A percentile compares a stretch with the other conserved stretches of the same genome.
These are phyloP conservation scores for Porites lobata DNA, from an alignment of 92 coral and sea anemone genomes.

Conservation along the genomic window DNA sequence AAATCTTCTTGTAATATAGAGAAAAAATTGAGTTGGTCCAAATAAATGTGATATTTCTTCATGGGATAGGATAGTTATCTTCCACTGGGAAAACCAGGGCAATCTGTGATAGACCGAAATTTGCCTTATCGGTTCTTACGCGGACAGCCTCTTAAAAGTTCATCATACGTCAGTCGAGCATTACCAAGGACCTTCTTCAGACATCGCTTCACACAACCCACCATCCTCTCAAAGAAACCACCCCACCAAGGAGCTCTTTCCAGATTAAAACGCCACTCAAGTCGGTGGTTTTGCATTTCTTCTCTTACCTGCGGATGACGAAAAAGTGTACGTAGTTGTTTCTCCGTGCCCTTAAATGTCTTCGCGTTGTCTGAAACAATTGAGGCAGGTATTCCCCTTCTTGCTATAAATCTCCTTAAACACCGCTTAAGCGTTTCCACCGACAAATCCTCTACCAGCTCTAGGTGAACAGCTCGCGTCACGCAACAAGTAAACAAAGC, in stretches of 20 bases:
- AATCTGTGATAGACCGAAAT: no score
- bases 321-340: neutral
- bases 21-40: no score
- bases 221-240: conserved; percentile 2
- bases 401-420: conserved; percentile 43
- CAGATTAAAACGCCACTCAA: neutral
- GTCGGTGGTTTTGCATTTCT: neutral
- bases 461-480: conserved; percentile 42
- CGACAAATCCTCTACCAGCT: conserved; percentile 33
- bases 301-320: conserved; percentile 30
- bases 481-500: conserved; percentile 19
- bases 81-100: no score
- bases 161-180: conserved; percentile 48
- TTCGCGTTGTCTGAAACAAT: conserved; percentile 35
- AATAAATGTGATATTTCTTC: no score
- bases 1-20: no score
- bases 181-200: conserved; percentile 43
- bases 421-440: conserved; percentile 36
- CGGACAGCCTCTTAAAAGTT: neutral
- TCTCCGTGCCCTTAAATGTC: conserved; percentile 18
- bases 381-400: conserved; percentile 45
- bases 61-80: no score
- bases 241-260: no score
- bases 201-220: conserved; percentile 49
- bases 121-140: no score